A percentile compares a stretch with the other conserved stretches of the same genome.
Conservation (phyloP, 1,140 invertebrate genomes). For the Drosophila sproati region DNA sequence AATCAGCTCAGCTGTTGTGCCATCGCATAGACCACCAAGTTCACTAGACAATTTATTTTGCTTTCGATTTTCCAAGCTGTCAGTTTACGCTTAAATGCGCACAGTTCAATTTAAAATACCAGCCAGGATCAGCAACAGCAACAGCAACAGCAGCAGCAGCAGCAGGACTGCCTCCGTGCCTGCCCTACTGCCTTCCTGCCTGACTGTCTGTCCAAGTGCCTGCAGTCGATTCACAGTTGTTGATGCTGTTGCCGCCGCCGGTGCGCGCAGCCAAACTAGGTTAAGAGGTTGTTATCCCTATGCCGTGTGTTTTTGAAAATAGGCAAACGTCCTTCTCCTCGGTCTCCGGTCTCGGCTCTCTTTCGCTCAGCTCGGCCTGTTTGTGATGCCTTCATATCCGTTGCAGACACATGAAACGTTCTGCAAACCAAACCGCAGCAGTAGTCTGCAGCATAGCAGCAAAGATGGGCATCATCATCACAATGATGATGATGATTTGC, state of each 20-base stretch:
- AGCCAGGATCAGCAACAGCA: slow-evolving; percentile 56
- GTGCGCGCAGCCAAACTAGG: slow-evolving; percentile 68
- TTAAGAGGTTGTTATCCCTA: slow-evolving; percentile 83
- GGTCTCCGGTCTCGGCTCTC: slow-evolving; percentile 11
- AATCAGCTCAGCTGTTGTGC: slow-evolving; percentile 77
- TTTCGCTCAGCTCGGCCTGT: slow-evolving; percentile 57
- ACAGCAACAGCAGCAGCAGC: slow-evolving; percentile 15
- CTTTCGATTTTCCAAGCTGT: slow-evolving; percentile 83
- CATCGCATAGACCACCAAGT: slow-evolving; percentile 69
- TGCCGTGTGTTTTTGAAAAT: slow-evolving; percentile 81
- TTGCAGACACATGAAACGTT: slow-evolving; percentile 80
- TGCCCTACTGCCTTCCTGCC: slow-evolving; percentile 36
- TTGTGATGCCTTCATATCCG: slow-evolving; percentile 82
- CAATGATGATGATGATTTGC: slow-evolving; percentile 18
- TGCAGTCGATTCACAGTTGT: slow-evolving; percentile 43
- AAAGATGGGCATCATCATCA: slow-evolving; percentile 43
- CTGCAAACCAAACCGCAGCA: slow-evolving; percentile 67
- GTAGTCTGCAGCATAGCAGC: slow-evolving; percentile 44
- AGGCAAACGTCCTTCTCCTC: slow-evolving; percentile 61
- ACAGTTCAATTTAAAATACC: slow-evolving; percentile 82
- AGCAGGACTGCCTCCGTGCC: slow-evolving; percentile 25
- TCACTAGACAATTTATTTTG: slow-evolving; percentile 83
- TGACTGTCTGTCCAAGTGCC: slow-evolving; percentile 19
- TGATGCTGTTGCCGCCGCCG: slow-evolving; percentile 12
- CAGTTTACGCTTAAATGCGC: slow-evolving; percentile 83